Evolutionary conservation across 2,797 vertebrate species (phyloP).

Genomic region (Chromis chromis): DNA sequence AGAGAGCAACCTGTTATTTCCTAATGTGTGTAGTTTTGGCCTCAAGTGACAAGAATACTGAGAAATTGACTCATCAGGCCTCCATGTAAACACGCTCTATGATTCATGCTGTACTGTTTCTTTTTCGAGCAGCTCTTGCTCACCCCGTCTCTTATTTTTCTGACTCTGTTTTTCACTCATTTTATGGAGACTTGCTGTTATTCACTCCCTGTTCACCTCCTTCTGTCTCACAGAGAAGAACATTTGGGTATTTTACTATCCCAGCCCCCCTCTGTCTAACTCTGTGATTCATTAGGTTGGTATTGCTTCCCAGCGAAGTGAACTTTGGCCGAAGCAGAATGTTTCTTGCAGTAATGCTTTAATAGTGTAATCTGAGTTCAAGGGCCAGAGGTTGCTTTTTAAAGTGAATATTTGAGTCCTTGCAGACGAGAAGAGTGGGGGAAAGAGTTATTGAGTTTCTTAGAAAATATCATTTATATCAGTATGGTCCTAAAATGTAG

Average conservation of each 20-base stretch:
- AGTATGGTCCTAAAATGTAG: not conserved
- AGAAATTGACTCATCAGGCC: conserved; percentile 33
- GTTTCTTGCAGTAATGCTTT: conserved; percentile 71
- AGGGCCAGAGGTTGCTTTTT: conserved; percentile 58
- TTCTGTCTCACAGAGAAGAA: conserved; percentile 19
- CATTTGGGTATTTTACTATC: conserved; percentile 22
- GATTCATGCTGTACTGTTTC: conserved; percentile 36
- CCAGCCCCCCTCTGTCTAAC: conserved; percentile 13
- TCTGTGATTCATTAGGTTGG: conserved; percentile 71
- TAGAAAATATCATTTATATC: conserved; percentile 14
- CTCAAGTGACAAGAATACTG: conserved; percentile 37
- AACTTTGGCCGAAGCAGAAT: conserved; percentile 77
- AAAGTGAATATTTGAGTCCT: conserved; percentile 45
- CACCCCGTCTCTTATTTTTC: conserved; percentile 8
- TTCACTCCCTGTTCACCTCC: conserved; percentile 7
- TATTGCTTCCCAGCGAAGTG: conserved; percentile 65
- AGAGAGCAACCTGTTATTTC: conserved; percentile 45
- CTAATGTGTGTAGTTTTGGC: conserved; percentile 29
- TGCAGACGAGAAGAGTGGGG: conserved; percentile 7
- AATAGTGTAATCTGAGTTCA: conserved; percentile 73
- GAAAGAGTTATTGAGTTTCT: conserved; percentile 3
- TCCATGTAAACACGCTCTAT: conserved; percentile 28
- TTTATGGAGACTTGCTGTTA: conserved; percentile 4
- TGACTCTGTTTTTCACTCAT: conserved; percentile 11
- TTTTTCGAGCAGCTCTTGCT: conserved; percentile 14